A percentile compares a stretch with the other conserved stretches of the same genome.
phyloP scores from a whole-genome alignment of 2,888 invertebrate species.

The Drosophila sordidula region DNA sequence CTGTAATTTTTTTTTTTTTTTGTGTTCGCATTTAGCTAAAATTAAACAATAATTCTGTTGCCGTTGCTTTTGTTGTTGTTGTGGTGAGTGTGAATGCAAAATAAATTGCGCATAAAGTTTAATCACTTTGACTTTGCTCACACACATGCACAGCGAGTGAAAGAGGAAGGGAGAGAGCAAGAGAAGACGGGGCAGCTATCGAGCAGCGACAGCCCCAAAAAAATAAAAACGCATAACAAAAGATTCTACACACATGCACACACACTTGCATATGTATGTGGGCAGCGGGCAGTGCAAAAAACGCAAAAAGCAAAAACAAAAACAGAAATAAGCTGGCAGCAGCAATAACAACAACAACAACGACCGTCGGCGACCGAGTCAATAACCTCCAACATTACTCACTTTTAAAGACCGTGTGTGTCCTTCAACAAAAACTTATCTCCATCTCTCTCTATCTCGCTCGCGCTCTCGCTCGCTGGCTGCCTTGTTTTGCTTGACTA shows the following conservation, averaged over 20 bases:
- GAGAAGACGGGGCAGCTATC: slow-evolving; percentile 47
- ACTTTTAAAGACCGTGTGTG: slow-evolving; percentile 83
- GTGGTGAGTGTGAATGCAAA: slow-evolving; percentile 79
- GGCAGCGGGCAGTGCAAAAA: slow-evolving; percentile 71
- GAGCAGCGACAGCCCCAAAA: slow-evolving; percentile 63
- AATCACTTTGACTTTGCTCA: slow-evolving; percentile 81
- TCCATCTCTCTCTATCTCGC: slow-evolving; percentile 56
- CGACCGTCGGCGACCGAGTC: slow-evolving; percentile 62
- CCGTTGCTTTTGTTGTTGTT: slow-evolving; percentile 36
- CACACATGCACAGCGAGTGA: slow-evolving; percentile 3
- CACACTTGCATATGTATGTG: slow-evolving; percentile 20
- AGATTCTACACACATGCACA: slow-evolving; percentile 57
- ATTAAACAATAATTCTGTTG: slow-evolving; percentile 59
- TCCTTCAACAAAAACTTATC: slow-evolving; percentile 83
- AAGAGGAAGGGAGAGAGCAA: slow-evolving; percentile 4
- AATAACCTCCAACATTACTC: slow-evolving; percentile 83
- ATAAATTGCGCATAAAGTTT: slow-evolving; percentile 84
- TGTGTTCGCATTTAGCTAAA: slow-evolving; percentile 39
- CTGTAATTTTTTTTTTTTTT: slow-evolving; percentile 35
- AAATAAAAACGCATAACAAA: slow-evolving; percentile 77
- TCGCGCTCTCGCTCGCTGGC: slow-evolving; percentile 17
- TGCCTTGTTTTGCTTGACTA: slow-evolving; percentile 41
- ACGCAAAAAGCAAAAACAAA: slow-evolving; percentile 28
- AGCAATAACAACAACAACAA: slow-evolving; percentile 33
- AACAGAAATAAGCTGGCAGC: slow-evolving; percentile 8